A percentile compares a stretch with the other conserved stretches of the same genome.
phyloP scores from a whole-genome alignment of 2,113 vertebrate species.

The Plectropomus leopardus region DNA sequence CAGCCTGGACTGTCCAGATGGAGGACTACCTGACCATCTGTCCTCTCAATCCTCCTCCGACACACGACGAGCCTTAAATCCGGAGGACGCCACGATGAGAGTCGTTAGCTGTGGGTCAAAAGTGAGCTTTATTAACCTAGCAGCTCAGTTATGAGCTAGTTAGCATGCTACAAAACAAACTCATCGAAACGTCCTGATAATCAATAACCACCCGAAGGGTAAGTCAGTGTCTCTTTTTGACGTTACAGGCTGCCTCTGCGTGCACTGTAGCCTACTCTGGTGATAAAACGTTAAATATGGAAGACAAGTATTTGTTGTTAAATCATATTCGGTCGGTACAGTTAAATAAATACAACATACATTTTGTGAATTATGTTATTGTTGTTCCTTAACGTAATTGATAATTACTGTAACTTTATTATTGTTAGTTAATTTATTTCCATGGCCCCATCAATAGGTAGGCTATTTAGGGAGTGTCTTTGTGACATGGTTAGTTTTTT shows the following conservation, averaged over 20 bases:
- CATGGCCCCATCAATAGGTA: neutral
- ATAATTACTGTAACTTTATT: neutral
- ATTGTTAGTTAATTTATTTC: neutral
- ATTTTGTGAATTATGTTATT: neutral
- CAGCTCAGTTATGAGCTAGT: neutral
- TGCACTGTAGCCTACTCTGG: neutral
- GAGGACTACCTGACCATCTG: constrained; percentile 14
- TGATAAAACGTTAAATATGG: neutral
- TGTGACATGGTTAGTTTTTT: too few species aligned
- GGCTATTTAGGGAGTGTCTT: too few species aligned
- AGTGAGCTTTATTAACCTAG: neutral
- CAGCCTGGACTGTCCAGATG: constrained; percentile 27
- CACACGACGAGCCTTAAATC: neutral
- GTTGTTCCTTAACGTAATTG: neutral
- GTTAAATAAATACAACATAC: too few species aligned
- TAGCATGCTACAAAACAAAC: neutral
- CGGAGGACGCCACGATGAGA: constrained; percentile 19
- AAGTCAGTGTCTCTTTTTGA: neutral
- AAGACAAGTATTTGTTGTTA: too few species aligned
- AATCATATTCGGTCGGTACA: too few species aligned
- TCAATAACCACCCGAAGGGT: too few species aligned
- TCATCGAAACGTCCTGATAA: neutral
- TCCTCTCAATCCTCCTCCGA: constrained; percentile 2
- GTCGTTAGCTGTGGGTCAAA: neutral
- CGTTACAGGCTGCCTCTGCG: neutral